Conservation (phyloP, 2,797 vertebrate genomes). For the Falco biarmicus region DNA sequence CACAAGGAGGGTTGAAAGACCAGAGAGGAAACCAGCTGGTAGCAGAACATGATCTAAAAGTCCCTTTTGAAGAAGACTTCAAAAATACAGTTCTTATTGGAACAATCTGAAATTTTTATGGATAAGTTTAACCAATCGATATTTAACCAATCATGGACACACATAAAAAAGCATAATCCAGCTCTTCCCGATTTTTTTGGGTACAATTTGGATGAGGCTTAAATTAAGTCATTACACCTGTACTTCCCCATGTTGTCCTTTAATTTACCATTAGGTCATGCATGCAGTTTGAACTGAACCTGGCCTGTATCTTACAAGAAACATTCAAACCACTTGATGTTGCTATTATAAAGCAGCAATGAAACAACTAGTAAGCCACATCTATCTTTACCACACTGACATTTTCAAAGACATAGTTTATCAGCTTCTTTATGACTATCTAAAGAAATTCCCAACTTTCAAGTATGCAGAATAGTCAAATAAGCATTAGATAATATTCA, state of each 20-base stretch:
- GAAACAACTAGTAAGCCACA: background rate
- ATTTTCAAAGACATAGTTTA: background rate
- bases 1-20: background rate
- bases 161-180: background rate
- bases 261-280: background rate
- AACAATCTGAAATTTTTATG: background rate
- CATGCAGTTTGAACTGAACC: background rate
- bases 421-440: background rate
- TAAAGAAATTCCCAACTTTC: background rate
- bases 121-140: background rate
- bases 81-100: background rate
- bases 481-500: background rate
- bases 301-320: accelerated
- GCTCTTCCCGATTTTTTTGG: background rate
- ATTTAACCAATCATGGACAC: background rate
- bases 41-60: background rate
- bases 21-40: background rate
- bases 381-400: background rate
- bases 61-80: background rate
- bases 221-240: background rate
- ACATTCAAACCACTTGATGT: background rate
- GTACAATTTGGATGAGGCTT: background rate
- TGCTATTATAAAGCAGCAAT: background rate
- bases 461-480: background rate
- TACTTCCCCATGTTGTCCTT: background rate